Base-by-base conservation (phyloP, 2,888 invertebrate genomes). In the Melinopterus prodromus region DNA sequence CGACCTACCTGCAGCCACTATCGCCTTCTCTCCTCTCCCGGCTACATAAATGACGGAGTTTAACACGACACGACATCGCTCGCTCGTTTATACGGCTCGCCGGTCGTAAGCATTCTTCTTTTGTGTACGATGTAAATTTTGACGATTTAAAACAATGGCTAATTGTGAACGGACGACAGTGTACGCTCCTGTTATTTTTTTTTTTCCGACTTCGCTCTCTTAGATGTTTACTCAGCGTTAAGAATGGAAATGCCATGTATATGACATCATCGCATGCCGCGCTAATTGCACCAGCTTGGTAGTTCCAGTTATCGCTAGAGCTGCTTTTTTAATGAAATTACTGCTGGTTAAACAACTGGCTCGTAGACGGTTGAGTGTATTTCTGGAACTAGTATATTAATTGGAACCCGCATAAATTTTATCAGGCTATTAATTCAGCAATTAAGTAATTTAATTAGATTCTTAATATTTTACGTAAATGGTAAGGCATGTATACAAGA, bases 1-100 rank as follows among this genome's bases (percentile, higher is more conserved):
- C 53, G 53, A 53, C 53, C 53, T 53, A 53, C 53, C 53, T 53
- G 53, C 53, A 53, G 53, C 53, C 53, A 53, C 53, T 53, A 53
- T 53, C 53, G 53, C 53, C 53, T 53, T 53, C 53, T 53, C 53
- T 26, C 26, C 26, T 26, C 26, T 26, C 53, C 12, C 12, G 53
- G 9, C 53, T 53, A 53, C 53, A 12, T 53, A 53, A 53, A 53
- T 53, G 53, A 53, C 5, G 53, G 53, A 53, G 53, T 53, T 53
- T 9, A 53, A 53, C 53, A 53, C 53, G 53, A 53, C 53, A 53
- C 53, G 53, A 53, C 53, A 53, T 12, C 53, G 53, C 53, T 53
- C 53, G 9, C 9, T 12, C 53, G 53, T 53, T 53, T 53, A 53
- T 53, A 53, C 53, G 53, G 53, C 53, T 53, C 53, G 53, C 53